Evolutionary conservation across 23 tunicate species (phyloP).

Genomic region (Ascidia mentula): DNA sequence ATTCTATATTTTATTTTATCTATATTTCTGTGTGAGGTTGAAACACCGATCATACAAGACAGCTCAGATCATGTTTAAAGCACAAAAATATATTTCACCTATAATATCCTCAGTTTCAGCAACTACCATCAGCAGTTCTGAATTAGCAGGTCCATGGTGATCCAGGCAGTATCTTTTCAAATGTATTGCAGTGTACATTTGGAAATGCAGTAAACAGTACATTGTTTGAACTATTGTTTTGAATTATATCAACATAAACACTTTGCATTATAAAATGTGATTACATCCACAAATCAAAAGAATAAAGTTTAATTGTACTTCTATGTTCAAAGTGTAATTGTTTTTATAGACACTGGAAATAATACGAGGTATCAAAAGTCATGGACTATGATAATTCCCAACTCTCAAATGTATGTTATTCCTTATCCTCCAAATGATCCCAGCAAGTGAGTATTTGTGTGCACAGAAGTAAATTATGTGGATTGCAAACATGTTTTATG

Average conservation of each 20-base stretch:
- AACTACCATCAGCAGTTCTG: too few relatives aligned
- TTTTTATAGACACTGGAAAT: not conserved
- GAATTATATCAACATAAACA: not conserved
- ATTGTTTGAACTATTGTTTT: not conserved
- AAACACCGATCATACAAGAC: too few relatives aligned
- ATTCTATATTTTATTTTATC: not conserved
- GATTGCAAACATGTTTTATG: not conserved
- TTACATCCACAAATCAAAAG: not conserved
- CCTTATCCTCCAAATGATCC: constrained; percentile 62
- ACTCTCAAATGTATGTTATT: constrained; percentile 61
- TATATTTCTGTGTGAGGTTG: too few relatives aligned
- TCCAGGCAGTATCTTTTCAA: too few relatives aligned
- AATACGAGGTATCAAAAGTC: not conserved
- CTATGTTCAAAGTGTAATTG: not conserved
- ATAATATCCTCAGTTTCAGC: too few relatives aligned
- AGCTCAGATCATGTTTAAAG: too few relatives aligned
- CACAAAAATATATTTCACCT: too few relatives aligned
- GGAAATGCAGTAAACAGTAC: too few relatives aligned
- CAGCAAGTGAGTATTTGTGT: constrained; percentile 33
- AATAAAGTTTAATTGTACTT: not conserved
- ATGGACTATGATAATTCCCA: constrained; percentile 89
- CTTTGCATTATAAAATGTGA: not conserved
- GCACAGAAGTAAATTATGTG: not conserved
- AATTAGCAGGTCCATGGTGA: too few relatives aligned
- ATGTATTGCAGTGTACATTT: too few relatives aligned